Evolutionary conservation across 1,140 invertebrate genomes (phyloP), one percentile per base, ranked within the genome.

Genomic region (Penaeus japonicus): DNA sequence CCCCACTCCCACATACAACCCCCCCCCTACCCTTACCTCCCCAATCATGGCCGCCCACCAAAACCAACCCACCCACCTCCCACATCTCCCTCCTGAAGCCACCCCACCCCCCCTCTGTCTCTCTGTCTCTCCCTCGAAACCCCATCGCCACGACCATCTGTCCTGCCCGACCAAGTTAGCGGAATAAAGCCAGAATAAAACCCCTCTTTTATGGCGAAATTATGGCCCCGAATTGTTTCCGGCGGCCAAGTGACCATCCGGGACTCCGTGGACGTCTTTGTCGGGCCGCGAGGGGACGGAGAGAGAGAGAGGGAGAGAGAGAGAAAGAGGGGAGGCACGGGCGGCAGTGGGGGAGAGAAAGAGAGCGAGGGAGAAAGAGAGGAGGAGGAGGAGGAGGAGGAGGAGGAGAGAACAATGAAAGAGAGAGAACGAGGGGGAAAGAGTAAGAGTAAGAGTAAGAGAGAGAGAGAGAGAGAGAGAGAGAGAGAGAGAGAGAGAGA

Each of bases 161-260:
- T 39, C 27, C 47, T 7, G 17, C 7, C 20, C 53, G 47, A n/a
- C 53, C 22, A 54, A 80, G 35, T 80, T 80, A 80, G 47, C 39
- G 39, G 78, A 80, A 80, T 80, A 80, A 80, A 80, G 54, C 78
- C 54, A 24, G 78, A 47, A 35, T 53, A 80, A 47, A 80, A 80
- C 78, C 18, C 4, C 32, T 80, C 53, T 80, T 80, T 80, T 80
- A 80, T 55, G 78, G 78, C 35, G 78, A 53, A 47, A 80, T 53
- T 35, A 80, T 53, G 78, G 39, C 53, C 78, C 15, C 5, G 35
- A n/a, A 80, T 80, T 80, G 78, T 80, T 80, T 80, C 78, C 78
- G 78, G 78, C 78, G 18, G 32, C 7, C 17, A 53, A 80, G 78
- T 80, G 78, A 80, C 78, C 78, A 80, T 80, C 78, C 78, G 78